Evolutionary conservation across 1,140 invertebrate species (phyloP).

Genomic region (Drosophila nebulosa): DNA sequence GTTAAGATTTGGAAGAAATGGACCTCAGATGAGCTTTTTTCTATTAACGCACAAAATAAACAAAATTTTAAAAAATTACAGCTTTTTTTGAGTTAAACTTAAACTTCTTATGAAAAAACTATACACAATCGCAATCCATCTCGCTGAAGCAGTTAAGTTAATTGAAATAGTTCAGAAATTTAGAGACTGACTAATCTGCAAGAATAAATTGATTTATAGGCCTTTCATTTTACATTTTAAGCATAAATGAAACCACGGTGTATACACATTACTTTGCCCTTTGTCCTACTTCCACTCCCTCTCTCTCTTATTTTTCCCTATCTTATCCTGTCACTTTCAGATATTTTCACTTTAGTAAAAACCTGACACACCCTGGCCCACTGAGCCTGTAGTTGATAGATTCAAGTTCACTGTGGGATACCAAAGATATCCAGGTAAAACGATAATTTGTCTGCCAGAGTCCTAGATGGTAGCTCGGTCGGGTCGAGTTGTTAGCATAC

Average conservation of each 20-base stretch:
- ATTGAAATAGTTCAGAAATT: too few species aligned
- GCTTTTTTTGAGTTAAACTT: too few species aligned
- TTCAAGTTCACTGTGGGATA: slow-evolving; percentile 51
- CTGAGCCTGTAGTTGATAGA: slow-evolving; percentile 49
- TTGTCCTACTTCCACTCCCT: not conserved
- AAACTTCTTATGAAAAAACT: too few species aligned
- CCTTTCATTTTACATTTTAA: not conserved
- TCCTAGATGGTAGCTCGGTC: not conserved
- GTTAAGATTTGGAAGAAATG: too few species aligned
- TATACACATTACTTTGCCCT: not conserved
- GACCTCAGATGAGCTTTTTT: too few species aligned
- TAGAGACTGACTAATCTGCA: too few species aligned
- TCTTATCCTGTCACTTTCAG: slow-evolving; percentile 46
- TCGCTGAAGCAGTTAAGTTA: too few species aligned
- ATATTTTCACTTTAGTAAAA: slow-evolving; percentile 32
- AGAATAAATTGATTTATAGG: too few species aligned
- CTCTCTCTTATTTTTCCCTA: slow-evolving; percentile 8
- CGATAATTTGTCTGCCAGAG: slow-evolving; percentile 12
- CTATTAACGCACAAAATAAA: too few species aligned
- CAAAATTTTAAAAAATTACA: too few species aligned
- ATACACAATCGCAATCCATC: too few species aligned
- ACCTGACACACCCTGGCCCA: not conserved
- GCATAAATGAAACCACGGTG: slow-evolving; percentile 8
- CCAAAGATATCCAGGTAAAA: slow-evolving; percentile 42
- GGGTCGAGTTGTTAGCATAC: slow-evolving; percentile 16